A percentile compares a stretch with the other conserved stretches of the same genome.
Evolutionary conservation across 2,113 vertebrate species (phyloP).

Genomic region (Lates calcarifer): DNA sequence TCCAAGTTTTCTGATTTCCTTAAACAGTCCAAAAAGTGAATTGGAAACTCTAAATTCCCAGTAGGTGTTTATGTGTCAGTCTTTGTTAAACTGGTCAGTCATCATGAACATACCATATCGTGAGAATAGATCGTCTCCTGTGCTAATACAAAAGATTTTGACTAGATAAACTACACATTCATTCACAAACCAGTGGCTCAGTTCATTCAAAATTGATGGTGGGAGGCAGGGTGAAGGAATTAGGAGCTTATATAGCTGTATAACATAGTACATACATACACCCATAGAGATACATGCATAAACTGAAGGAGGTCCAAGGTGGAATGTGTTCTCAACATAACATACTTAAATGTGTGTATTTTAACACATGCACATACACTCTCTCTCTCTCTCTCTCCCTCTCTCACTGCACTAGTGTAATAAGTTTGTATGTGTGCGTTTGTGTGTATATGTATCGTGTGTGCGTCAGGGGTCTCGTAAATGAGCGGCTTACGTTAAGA

Average conservation of each 20-base stretch:
- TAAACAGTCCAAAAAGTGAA: not conserved
- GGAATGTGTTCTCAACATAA: slow-evolving; percentile 9
- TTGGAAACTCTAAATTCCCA: not conserved
- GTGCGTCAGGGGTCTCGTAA: slow-evolving; percentile 76
- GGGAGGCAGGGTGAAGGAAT: slow-evolving; percentile 25
- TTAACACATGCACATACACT: slow-evolving; percentile 36
- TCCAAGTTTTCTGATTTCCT: not conserved
- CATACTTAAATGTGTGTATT: slow-evolving; percentile 40
- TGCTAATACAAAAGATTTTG: not conserved
- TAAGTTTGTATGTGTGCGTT: slow-evolving; percentile 51
- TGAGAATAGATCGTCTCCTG: not conserved
- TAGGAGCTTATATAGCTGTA: slow-evolving; percentile 30
- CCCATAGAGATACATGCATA: slow-evolving; percentile 8
- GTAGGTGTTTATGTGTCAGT: slow-evolving; percentile 15
- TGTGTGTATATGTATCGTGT: slow-evolving; percentile 51
- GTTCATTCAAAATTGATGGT: slow-evolving; percentile 44
- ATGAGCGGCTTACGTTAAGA: slow-evolving; percentile 72
- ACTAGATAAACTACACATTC: not conserved
- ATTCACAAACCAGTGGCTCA: not conserved
- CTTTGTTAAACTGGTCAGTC: not conserved
- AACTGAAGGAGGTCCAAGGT: slow-evolving; percentile 32
- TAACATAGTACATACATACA: slow-evolving; percentile 27
- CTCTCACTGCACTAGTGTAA: slow-evolving; percentile 17
- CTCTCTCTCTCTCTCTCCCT: not conserved
- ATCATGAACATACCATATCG: not conserved